These are phyloP conservation scores for Leucozona laternaria DNA, from an alignment of 2,888 invertebrate species.

Conservation along the genomic window DNA sequence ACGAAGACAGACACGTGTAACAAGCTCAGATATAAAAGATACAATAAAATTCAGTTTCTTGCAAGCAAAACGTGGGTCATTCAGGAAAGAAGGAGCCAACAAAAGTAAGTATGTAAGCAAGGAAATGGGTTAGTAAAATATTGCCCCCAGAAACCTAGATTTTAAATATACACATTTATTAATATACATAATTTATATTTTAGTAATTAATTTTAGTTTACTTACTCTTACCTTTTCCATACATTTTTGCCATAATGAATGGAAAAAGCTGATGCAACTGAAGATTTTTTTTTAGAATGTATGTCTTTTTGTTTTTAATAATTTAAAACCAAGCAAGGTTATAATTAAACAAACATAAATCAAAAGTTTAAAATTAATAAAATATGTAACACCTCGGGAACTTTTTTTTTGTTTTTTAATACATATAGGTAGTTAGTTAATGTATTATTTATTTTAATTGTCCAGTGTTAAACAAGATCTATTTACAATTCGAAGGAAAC, in stretches of 20 bases:
- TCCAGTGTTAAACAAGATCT: conserved; percentile 45
- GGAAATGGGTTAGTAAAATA: not conserved
- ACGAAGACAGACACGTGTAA: no score
- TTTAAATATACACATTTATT: not conserved
- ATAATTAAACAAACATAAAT: conserved; percentile 69
- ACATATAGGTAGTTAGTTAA: conserved; percentile 2
- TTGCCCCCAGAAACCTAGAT: not conserved
- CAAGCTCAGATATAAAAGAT: no score
- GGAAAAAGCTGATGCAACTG: conserved; percentile 74
- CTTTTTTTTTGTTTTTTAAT: conserved; percentile 9
- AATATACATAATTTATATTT: conserved; percentile 33
- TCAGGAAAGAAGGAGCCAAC: not conserved
- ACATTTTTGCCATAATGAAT: conserved; percentile 83
- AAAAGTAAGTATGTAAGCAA: not conserved
- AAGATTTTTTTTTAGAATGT: conserved; percentile 52
- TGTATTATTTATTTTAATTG: conserved; percentile 13
- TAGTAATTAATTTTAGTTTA: conserved; percentile 77
- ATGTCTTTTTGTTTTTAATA: conserved; percentile 35
- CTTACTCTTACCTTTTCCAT: conserved; percentile 85
- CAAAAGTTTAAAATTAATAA: conserved; percentile 43
- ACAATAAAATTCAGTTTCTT: no score
- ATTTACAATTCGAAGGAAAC: conserved; percentile 69
- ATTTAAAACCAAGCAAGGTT: conserved; percentile 63
- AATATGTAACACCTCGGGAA: conserved; percentile 48
- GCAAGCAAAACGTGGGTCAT: not conserved